Conservation (phyloP, 2,888 invertebrate genomes). For the Autographa gamma region DNA sequence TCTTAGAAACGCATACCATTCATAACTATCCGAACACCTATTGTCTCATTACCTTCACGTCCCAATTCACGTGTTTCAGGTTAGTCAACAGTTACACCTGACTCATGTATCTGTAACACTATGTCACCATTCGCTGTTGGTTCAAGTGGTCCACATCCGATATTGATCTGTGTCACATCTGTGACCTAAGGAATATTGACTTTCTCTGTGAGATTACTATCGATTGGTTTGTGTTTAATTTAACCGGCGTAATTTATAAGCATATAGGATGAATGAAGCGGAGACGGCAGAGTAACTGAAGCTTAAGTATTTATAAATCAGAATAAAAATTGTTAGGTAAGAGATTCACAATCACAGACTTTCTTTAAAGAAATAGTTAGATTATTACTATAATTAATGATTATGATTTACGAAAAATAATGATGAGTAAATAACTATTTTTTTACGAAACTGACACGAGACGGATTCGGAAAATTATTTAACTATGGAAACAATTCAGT, state of each 20-base stretch:
- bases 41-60: slow-evolving; percentile 17
- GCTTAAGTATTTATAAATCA: not conserved
- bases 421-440: no score
- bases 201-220: slow-evolving; percentile 47
- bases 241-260: not conserved
- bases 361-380: no score
- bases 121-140: slow-evolving; percentile 35
- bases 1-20: not conserved
- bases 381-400: no score
- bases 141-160: slow-evolving; percentile 42
- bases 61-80: slow-evolving; percentile 36
- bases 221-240: not conserved
- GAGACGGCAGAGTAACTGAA: not conserved
- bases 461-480: no score
- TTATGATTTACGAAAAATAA: no score
- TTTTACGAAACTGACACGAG: no score
- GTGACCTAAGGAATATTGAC: slow-evolving; percentile 36
- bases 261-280: not conserved
- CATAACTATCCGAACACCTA: slow-evolving; percentile 9
- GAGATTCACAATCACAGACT: no score
- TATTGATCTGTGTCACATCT: slow-evolving; percentile 47
- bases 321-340: no score
- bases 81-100: slow-evolving; percentile 31
- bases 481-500: no score
- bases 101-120: slow-evolving; percentile 37